These are phyloP conservation scores for Hesperophylax magnus DNA, from an alignment of 1,140 invertebrate genomes.

Conservation along the genomic window DNA sequence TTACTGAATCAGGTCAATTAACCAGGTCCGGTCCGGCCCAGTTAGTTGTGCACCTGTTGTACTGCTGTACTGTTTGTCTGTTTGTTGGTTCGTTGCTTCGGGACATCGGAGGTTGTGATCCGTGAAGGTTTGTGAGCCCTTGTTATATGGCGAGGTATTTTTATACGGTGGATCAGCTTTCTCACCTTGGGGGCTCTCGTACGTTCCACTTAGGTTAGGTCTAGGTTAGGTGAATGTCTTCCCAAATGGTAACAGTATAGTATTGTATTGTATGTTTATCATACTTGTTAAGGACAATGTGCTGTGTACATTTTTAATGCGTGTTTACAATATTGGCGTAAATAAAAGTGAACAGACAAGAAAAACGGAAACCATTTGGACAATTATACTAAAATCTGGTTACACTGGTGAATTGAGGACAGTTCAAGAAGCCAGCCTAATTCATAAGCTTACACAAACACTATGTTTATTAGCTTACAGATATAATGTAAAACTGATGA, in stretches of 20 bases:
- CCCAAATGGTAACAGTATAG: slow-evolving; percentile 43
- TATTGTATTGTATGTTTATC: slow-evolving; percentile 27
- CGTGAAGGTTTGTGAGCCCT: slow-evolving; percentile 4
- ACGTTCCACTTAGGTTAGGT: not conserved
- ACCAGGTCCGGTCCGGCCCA: no score
- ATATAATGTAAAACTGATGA: not conserved
- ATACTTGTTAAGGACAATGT: slow-evolving; percentile 29
- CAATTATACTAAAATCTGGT: slow-evolving; percentile 17
- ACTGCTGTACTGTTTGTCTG: no score
- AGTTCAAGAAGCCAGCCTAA: not conserved
- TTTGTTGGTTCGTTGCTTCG: no score
- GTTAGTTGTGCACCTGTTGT: no score
- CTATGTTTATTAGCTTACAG: slow-evolving; percentile 32
- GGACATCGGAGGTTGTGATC: not conserved
- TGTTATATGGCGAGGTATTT: not conserved
- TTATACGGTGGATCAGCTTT: not conserved
- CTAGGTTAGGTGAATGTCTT: slow-evolving; percentile 38
- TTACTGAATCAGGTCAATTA: not conserved
- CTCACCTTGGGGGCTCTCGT: not conserved
- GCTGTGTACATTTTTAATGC: slow-evolving; percentile 12
- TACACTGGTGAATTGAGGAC: not conserved
- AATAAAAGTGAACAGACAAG: slow-evolving; percentile 1
- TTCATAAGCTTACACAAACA: slow-evolving; percentile 27
- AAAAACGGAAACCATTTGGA: slow-evolving; percentile 31
- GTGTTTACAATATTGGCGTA: slow-evolving; percentile 5